Evolutionary conservation across 2,888 invertebrate genomes (phyloP), one percentile per base, ranked within the genome.

Genomic region (Branchellion lobata): DNA sequence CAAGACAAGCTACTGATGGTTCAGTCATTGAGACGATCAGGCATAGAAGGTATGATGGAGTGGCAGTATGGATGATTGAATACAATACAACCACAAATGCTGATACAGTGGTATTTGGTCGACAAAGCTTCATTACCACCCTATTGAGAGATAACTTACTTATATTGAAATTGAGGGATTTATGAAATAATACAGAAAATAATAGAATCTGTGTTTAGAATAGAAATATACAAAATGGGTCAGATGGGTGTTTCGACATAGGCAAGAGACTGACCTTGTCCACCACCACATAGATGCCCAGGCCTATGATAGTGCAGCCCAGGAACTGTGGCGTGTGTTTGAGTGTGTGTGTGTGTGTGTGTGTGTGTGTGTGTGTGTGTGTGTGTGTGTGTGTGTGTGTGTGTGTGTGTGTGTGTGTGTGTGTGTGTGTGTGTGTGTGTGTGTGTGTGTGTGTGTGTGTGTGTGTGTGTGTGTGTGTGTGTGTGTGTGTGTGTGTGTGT

Each of bases 271-370:
- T 24, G 51, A 80, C 80, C 61, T 81, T 81, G 74, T 81, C 81
- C 0, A 79, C 79, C 2, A 81, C 75, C 51, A 81, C 34, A 69
- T 81, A 79, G 47, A 81, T 81, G 3, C 81, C 79, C 40, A 81
- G 53, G n/a, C 81, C 81, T 0, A 81, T 81, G 40, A 79, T 72
- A 1, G 81, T 81, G 51, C 82, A 82, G 61, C 81, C 81, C 33
- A 80, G 68, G 36, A 81, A 74, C 81, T 81, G 51, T 29, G 61
- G 29, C 51, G 47, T 75, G 1, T 27, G 75, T 53, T 47, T 75
- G 40, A 8, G 31, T 75, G 2, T 75, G 57, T 2, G 29, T 75
- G 74, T 75, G 51, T 3, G 31, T 73, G 69, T 31, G 24, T 27
- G 5, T 31, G 1, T 68, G 31, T 69, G 31, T 24, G 33, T 8